Evolutionary conservation across 2,888 invertebrate species (phyloP).

Genomic region (Kryphioiulus occultus): DNA sequence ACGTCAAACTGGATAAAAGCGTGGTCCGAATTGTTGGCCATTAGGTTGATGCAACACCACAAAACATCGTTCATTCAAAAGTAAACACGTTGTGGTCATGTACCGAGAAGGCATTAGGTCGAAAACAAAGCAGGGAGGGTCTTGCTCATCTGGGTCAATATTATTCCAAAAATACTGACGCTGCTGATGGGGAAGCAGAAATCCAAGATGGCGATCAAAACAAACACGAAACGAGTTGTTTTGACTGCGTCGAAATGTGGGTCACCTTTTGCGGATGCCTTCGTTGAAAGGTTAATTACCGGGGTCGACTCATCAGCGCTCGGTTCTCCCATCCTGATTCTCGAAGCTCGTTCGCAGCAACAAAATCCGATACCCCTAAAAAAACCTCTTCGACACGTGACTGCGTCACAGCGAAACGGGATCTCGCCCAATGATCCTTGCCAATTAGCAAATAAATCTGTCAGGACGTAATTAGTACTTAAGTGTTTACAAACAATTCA

Average conservation of each 20-base stretch:
- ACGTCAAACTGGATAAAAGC: too few species aligned
- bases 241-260: background rate
- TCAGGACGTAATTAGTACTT: background rate
- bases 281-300: background rate
- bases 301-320: background rate
- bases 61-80: too few species aligned
- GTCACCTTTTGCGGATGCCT: background rate
- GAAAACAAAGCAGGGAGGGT: background rate
- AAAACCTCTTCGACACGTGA: background rate
- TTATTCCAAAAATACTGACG: background rate
- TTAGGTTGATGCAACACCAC: background rate
- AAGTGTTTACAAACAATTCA: slow-evolving; percentile 11
- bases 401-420: slow-evolving; percentile 9
- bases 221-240: background rate
- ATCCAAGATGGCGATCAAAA: background rate
- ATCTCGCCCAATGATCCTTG: background rate
- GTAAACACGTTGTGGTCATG: background rate
- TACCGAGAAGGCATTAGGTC: background rate
- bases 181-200: background rate
- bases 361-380: background rate
- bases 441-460: background rate
- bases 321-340: background rate
- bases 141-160: background rate
- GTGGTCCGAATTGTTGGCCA: background rate
- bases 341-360: too few species aligned